A percentile compares a stretch with the other conserved stretches of the same genome.
Evolutionary conservation across 2,113 vertebrate species (phyloP).

Genomic region (Sclerurus mexicanus): DNA sequence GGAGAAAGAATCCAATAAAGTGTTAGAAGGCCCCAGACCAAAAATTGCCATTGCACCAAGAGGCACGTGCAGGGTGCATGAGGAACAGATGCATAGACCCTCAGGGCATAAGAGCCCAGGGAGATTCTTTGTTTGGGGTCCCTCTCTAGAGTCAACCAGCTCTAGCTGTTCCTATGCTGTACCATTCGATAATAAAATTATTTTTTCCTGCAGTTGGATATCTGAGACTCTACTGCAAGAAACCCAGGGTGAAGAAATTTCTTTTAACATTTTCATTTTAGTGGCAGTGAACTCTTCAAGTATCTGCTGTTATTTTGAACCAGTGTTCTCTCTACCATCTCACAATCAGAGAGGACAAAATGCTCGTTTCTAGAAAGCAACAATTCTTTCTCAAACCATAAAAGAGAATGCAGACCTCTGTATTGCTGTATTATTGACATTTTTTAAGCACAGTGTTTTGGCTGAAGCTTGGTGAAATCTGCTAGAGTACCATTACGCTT

Average conservation of each 20-base stretch:
- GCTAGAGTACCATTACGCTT: neutral
- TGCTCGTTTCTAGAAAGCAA: neutral
- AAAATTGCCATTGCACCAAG: neutral
- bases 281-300: neutral
- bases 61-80: rapidly evolving
- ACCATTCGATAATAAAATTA: neutral
- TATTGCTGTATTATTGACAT: neutral
- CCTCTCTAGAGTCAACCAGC: neutral
- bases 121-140: rapidly evolving
- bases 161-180: neutral
- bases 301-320: neutral
- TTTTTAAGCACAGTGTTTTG: neutral
- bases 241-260: neutral
- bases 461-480: neutral
- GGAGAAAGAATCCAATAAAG: neutral
- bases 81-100: neutral
- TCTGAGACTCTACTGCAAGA: neutral
- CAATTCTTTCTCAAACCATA: neutral
- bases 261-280: neutral
- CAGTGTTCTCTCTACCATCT: neutral
- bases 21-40: neutral
- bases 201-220: neutral
- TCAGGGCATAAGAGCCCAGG: too few species aligned
- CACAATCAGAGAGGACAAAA: neutral
- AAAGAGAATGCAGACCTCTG: neutral